Evolutionary conservation across 2,888 invertebrate species (phyloP).

Genomic region (Coenonympha glycerion): DNA sequence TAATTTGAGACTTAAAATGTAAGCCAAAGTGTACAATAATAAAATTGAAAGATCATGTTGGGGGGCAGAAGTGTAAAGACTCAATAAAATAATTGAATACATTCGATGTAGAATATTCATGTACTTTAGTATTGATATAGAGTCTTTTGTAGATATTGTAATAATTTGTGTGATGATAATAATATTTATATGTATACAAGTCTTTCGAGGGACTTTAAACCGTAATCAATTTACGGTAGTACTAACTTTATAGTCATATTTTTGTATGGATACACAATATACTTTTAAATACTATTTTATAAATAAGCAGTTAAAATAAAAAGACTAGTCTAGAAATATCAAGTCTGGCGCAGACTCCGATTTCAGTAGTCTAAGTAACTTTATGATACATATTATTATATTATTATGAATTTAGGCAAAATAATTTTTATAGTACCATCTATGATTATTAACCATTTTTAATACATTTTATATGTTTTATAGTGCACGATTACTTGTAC

Average conservation of each 20-base stretch:
- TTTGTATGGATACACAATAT: too few species aligned
- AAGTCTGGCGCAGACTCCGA: too few species aligned
- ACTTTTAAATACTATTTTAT: too few species aligned
- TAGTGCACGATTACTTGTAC: too few species aligned
- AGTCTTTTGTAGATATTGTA: not conserved
- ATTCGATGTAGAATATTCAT: conserved; percentile 6
- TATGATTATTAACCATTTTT: too few species aligned
- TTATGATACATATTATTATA: too few species aligned
- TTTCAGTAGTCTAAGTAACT: too few species aligned
- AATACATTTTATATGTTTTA: not conserved
- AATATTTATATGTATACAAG: not conserved
- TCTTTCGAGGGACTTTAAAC: not conserved
- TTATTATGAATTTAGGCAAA: too few species aligned
- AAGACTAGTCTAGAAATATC: too few species aligned
- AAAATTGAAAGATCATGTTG: not conserved
- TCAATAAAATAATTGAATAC: not conserved
- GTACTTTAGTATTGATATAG: not conserved
- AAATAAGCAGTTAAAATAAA: too few species aligned
- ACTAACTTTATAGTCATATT: too few species aligned
- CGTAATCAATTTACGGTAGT: conserved; percentile 3
- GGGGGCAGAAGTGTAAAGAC: not conserved
- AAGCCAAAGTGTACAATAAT: conserved; percentile 1
- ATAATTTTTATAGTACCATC: too few species aligned
- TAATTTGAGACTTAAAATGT: not conserved
- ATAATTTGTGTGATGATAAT: not conserved